A percentile compares a stretch with the other conserved stretches of the same genome.
These are phyloP conservation scores for Conistra vaccinii DNA, from an alignment of 2,888 invertebrate species.

Conservation along the genomic window DNA sequence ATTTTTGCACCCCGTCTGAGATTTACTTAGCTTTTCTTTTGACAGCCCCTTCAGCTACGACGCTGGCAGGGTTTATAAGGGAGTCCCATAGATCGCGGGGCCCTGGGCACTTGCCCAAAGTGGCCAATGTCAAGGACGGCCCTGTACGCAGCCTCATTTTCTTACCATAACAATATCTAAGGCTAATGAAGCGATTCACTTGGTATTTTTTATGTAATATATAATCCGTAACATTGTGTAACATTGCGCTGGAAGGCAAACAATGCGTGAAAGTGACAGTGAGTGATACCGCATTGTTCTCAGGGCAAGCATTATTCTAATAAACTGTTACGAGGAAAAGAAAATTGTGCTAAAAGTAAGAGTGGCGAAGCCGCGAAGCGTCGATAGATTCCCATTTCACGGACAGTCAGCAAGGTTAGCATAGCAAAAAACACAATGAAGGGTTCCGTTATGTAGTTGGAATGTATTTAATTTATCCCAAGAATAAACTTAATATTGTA, in stretches of 20 bases:
- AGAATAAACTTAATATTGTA: too few species aligned
- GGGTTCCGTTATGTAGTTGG: too few species aligned
- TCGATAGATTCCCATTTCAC: background rate
- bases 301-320: conserved; percentile 46
- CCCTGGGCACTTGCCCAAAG: too few species aligned
- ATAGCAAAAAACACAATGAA: too few species aligned
- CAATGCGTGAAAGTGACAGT: conserved; percentile 73
- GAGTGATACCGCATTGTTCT: conserved; percentile 64
- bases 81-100: too few species aligned
- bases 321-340: conserved; percentile 37
- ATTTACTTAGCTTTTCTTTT: too few species aligned
- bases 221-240: conserved; percentile 46
- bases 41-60: too few species aligned
- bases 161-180: conserved; percentile 11
- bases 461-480: too few species aligned
- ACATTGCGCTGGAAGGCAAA: conserved; percentile 34
- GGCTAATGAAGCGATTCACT: conserved; percentile 33
- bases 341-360: conserved; percentile 28
- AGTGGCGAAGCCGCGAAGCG: conserved; percentile 22
- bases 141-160: background rate
- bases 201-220: conserved; percentile 53
- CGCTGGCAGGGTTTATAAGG: too few species aligned
- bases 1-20: too few species aligned
- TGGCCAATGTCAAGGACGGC: too few species aligned
- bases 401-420: background rate